Conservation (phyloP, 2,113 vertebrate genomes). For the Sigmodon hispidus region DNA sequence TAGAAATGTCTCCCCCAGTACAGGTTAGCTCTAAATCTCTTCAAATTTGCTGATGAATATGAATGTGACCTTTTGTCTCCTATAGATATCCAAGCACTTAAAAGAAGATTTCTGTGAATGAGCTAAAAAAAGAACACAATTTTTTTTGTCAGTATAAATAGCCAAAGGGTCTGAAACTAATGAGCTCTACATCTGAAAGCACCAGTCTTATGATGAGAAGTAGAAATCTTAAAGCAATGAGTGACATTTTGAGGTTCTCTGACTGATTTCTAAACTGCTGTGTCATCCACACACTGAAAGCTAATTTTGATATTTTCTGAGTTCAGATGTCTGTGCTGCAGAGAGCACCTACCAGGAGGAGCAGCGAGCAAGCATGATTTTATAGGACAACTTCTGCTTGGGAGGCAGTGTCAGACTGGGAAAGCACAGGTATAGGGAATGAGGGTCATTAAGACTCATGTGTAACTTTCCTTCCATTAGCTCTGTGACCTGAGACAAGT, state of each 20-base stretch:
- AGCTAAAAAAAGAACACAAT: slow-evolving; percentile 14
- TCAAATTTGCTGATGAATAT: slow-evolving; percentile 64
- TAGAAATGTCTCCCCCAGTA: slow-evolving; percentile 20
- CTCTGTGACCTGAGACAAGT: slow-evolving; percentile 39
- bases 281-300: slow-evolving; percentile 5
- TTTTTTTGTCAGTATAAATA: slow-evolving; percentile 46
- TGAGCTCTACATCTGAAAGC: slow-evolving; percentile 6
- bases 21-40: slow-evolving; percentile 38
- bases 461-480: slow-evolving; percentile 39
- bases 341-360: background rate
- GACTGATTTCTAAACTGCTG: slow-evolving; percentile 50
- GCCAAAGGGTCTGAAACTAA: slow-evolving; percentile 14
- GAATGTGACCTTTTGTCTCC: slow-evolving; percentile 63
- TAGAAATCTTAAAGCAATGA: slow-evolving; percentile 38
- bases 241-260: slow-evolving; percentile 24
- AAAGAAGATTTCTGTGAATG: slow-evolving; percentile 70
- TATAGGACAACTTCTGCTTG: background rate
- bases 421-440: background rate
- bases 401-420: background rate
- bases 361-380: background rate
- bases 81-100: slow-evolving; percentile 54
- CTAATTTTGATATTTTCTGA: slow-evolving; percentile 28
- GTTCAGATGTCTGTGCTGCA: slow-evolving; percentile 14
- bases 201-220: background rate
- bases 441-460: slow-evolving; percentile 12